phyloP scores from a whole-genome alignment of 2,113 vertebrate species.

The Nyctereutes procyonoides region DNA sequence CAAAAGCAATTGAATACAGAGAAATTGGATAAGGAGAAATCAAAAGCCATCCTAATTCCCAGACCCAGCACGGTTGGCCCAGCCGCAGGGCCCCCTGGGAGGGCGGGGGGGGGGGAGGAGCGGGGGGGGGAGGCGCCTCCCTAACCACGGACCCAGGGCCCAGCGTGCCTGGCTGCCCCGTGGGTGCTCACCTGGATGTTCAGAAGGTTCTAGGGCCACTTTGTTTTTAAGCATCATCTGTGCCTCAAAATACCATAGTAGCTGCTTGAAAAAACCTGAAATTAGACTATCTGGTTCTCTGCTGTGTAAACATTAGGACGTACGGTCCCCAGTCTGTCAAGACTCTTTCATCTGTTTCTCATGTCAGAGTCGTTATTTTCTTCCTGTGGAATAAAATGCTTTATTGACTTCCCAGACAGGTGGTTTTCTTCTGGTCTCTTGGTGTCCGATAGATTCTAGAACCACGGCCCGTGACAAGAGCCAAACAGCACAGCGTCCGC shows the following conservation, averaged over 20 bases:
- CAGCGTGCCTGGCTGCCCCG: fast-evolving
- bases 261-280: not conserved
- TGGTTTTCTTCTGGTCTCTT: constrained; percentile 21
- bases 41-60: not conserved
- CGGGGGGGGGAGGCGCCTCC: not conserved
- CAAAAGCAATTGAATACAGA: not conserved
- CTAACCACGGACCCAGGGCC: not conserved
- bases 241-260: constrained; percentile 40
- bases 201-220: not conserved
- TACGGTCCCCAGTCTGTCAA: not conserved
- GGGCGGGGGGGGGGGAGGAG: not conserved
- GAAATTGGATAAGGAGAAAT: not conserved
- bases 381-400: constrained; percentile 78
- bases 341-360: constrained; percentile 18
- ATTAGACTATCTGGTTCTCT: not conserved
- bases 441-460: not conserved
- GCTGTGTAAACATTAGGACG: not conserved
- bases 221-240: constrained; percentile 52
- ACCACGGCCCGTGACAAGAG: not conserved
- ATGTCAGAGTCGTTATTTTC: constrained; percentile 27
- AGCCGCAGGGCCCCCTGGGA: not conserved
- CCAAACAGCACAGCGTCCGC: fast-evolving
- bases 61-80: not conserved
- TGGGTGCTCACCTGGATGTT: not conserved
- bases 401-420: constrained; percentile 19